Evolutionary conservation across 2,888 invertebrate genomes (phyloP).

Genomic region (Nymphalis polychloros): DNA sequence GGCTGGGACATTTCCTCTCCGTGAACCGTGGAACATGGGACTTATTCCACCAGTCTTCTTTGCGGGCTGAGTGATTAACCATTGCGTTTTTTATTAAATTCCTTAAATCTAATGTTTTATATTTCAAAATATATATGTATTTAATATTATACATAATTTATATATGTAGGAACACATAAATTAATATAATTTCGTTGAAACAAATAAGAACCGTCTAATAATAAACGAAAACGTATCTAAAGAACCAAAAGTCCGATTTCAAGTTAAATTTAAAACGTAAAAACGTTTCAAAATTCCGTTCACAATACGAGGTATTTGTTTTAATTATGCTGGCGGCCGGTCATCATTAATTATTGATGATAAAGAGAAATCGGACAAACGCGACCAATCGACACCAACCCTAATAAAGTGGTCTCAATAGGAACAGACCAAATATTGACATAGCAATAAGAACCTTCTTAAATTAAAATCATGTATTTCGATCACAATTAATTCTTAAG

Average conservation of each 20-base stretch:
- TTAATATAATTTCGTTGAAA: no score
- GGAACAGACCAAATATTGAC: slow-evolving; percentile 52
- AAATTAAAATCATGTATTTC: slow-evolving; percentile 48
- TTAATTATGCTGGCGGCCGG: slow-evolving; percentile 45
- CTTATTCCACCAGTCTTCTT: no score
- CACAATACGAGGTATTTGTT: slow-evolving; percentile 43
- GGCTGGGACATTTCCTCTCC: no score
- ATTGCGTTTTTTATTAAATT: no score
- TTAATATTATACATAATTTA: no score
- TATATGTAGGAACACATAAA: no score
- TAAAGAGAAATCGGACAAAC: slow-evolving; percentile 50
- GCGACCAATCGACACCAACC: slow-evolving; percentile 63
- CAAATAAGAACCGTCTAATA: not conserved
- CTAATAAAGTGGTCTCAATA: slow-evolving; percentile 62
- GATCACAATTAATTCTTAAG: slow-evolving; percentile 36
- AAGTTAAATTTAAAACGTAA: slow-evolving; percentile 24
- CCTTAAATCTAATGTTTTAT: no score
- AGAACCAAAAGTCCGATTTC: slow-evolving; percentile 19
- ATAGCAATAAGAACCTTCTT: slow-evolving; percentile 42
- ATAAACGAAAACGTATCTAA: slow-evolving; percentile 17
- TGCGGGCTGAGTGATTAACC: no score
- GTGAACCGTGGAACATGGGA: no score
- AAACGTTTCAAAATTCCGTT: slow-evolving; percentile 28
- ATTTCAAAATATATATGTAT: no score
- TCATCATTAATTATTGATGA: slow-evolving; percentile 66